Base-by-base conservation (phyloP, 2,888 invertebrate species). In the Nomada lathburiana region DNA sequence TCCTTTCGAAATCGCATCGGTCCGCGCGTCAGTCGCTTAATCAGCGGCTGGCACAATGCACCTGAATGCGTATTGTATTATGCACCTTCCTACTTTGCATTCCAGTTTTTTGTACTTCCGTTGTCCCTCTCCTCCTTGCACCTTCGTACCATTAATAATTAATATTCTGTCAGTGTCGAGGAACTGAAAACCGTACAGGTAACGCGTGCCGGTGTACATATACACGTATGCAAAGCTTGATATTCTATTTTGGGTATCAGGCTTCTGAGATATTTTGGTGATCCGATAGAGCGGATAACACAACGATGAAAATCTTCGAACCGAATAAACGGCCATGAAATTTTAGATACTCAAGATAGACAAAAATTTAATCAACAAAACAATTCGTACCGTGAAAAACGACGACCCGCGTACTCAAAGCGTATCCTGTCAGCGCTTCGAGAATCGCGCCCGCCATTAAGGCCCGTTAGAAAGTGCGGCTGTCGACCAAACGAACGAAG, bases 41-140 rank as follows among this genome's bases (percentile, higher is more conserved):
- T 79, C 65, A 80, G 64, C 69, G 55, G 16, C 52, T 11, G 55
- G 55, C 77, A 76, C 71, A 80, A 83, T 80, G 78, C 85, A 68
- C 20, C 71, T 55, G 73, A 55, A 83, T 83, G 86, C 86, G 75
- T 88, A 80, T 80, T 76, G 71, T 76, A 83, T 83, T 76, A 83
- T 83, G 80, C 79, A 65, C 67, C 57, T 68, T 59, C 44, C 65
- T 70, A 52, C 44, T 57, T 52, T 52, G 63, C 63, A 44, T 68
- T 52, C 68, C 50, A 65, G 59, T 69, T 69, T 69, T 57, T 62
- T 64, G 44, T 47, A 60, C 55, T 80, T 80, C 80, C 57, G 80
- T 72, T 79, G 71, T 71, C 67, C 62, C 53, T 68, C 36, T 23
- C 42, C 29, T 55, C 23, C 47, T 44, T 29, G 55, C 20, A 23